These are phyloP conservation scores for Palaemon carinicauda DNA, from an alignment of 1,140 invertebrate genomes.

Conservation along the genomic window DNA sequence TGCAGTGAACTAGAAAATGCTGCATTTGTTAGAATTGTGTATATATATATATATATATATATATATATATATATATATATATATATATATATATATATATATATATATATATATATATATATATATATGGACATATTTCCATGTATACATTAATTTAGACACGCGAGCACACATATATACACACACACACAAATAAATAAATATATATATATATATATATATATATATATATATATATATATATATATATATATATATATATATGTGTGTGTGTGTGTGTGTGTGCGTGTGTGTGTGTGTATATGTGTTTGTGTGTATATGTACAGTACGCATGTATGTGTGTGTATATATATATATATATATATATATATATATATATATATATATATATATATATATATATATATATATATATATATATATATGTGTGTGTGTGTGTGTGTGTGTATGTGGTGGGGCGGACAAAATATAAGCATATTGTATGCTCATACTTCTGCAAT, in stretches of 20 bases:
- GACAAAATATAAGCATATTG: too few species aligned
- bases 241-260: background rate
- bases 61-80: background rate
- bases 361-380: background rate
- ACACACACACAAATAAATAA: background rate
- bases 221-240: background rate
- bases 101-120: background rate
- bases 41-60: background rate
- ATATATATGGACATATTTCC: background rate
- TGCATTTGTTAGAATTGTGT: too few species aligned
- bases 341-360: background rate
- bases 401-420: background rate
- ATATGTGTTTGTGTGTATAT: background rate
- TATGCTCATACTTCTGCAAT: too few species aligned
- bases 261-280: background rate
- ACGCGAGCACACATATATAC: too few species aligned
- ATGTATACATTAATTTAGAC: background rate
- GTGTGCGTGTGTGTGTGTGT: too few species aligned
- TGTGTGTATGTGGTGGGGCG: too few species aligned
- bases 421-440: slow-evolving; percentile 17
- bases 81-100: background rate
- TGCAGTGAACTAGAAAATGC: too few species aligned
- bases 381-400: background rate
- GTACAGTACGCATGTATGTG: background rate
- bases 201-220: background rate